phyloP scores from a whole-genome alignment of 2,888 invertebrate species.

The Rutpela maculata region DNA sequence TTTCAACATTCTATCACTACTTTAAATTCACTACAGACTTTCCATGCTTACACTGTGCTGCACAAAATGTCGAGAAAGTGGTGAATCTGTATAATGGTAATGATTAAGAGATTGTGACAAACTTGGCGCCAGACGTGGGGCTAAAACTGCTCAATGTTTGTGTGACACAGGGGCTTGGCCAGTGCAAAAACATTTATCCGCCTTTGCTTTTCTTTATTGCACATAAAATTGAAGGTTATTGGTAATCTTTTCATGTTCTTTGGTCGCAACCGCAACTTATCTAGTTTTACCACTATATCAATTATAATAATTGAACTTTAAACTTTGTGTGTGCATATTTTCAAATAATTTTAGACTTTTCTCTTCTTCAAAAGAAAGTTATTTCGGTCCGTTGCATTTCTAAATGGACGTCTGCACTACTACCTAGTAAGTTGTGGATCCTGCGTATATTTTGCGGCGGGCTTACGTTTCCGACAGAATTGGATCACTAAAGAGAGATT shows the following conservation, averaged over 20 bases:
- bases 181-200: too few relatives aligned
- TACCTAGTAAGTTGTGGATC: constrained; percentile 6
- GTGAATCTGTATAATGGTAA: too few relatives aligned
- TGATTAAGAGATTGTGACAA: neutral
- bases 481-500: constrained; percentile 20
- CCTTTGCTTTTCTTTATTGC: too few relatives aligned
- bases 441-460: constrained; percentile 2
- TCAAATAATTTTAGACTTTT: too few relatives aligned
- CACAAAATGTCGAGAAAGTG: neutral
- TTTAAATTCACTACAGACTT: neutral
- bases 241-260: too few relatives aligned
- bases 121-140: neutral
- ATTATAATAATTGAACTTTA: too few relatives aligned
- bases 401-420: neutral
- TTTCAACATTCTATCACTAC: too few relatives aligned
- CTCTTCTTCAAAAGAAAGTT: too few relatives aligned
- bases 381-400: neutral
- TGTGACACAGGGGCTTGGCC: neutral
- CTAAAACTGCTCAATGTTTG: neutral
- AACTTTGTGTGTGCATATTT: too few relatives aligned
- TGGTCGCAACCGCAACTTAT: too few relatives aligned
- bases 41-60: neutral
- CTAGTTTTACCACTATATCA: too few relatives aligned
- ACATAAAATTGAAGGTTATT: too few relatives aligned
- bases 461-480: neutral